Base-by-base conservation (phyloP, 2,113 vertebrate genomes). In the Bubo bubo region DNA sequence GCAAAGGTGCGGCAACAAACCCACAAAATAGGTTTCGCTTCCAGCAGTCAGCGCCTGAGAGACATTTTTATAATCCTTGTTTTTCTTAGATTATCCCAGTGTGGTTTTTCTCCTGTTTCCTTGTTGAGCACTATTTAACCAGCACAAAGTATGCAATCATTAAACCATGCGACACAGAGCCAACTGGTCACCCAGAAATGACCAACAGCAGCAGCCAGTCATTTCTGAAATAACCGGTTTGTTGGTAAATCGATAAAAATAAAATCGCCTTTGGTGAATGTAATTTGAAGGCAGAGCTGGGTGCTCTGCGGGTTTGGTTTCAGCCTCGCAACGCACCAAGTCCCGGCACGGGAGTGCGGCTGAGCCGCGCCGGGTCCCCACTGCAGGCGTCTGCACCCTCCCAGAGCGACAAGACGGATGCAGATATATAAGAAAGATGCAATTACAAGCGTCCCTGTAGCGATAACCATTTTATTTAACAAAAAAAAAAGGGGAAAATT, bases 71-170 rank as follows among this genome's bases (percentile, higher is more conserved):
- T 83, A 90, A 94, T 93, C 92, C 68, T 62, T 90, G 90, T 90
- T 93, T 97, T 95, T 63, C 86, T 94, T 88, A 88, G 79, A 93
- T 97, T 83, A 93, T 95, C 92, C 94, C 95, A 80, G 90, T 71
- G 94, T 95, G 97, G 94, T 55, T 97, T 77, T 92, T 20, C 89
- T 43, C 79, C 71, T 0, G 7, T 83, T 95, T 86, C 93, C 88
- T 88, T 71, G 79, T 15, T 71, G 88, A 86, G 95, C 85, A 55
- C 94, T 88, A 70, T 97, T 97, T 95, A 94, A 96, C 85, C 86
- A 90, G 96, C 90, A 43, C 55, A 72, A 27, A 86, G 88, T 49
- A 49, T 71, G 95, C 92, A 90, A 94, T 86, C 88, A 80, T 94
- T 93, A 93, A 86, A 94, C 81, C 93, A 14, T 3, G 18, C 4